Conservation (phyloP, 64 coral and sea anemone species). For the Actinia equina region DNA sequence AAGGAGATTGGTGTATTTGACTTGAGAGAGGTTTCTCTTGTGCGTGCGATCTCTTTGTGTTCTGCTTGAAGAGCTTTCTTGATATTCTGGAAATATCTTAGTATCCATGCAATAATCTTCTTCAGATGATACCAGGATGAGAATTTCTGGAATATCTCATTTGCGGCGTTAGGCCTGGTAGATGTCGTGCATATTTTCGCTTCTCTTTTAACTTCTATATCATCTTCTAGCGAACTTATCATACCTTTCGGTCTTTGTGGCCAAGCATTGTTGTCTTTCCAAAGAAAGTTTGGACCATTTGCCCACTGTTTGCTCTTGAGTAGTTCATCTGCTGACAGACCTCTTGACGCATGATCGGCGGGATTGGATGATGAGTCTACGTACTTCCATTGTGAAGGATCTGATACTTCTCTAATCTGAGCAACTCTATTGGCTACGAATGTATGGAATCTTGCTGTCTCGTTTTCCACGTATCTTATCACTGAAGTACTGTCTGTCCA, state of each 20-base stretch:
- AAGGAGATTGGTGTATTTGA: neutral
- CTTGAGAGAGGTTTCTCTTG: neutral
- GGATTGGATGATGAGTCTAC: too few relatives aligned
- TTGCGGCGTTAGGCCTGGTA: neutral
- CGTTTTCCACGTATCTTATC: too few relatives aligned
- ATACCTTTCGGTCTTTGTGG: neutral
- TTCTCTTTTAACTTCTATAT: neutral
- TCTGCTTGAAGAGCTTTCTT: neutral
- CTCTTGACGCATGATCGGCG: conserved; percentile 23
- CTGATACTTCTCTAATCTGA: too few relatives aligned
- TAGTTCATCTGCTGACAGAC: neutral
- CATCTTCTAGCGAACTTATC: neutral
- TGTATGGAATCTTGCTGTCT: too few relatives aligned
- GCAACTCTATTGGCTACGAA: too few relatives aligned
- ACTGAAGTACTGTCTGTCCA: conserved; percentile 24
- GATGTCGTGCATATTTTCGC: neutral
- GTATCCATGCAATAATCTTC: conserved; percentile 36
- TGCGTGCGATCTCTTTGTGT: neutral
- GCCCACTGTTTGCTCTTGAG: too few relatives aligned
- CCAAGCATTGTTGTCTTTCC: neutral
- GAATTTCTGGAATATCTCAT: neutral
- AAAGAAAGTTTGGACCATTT: too few relatives aligned
- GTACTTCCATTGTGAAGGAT: too few relatives aligned
- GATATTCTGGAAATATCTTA: neutral
- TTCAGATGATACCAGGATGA: conserved; percentile 42